A percentile compares a stretch with the other conserved stretches of the same genome.
phyloP scores from a whole-genome alignment of 2,113 vertebrate genomes.

The Pelusios castaneus region DNA sequence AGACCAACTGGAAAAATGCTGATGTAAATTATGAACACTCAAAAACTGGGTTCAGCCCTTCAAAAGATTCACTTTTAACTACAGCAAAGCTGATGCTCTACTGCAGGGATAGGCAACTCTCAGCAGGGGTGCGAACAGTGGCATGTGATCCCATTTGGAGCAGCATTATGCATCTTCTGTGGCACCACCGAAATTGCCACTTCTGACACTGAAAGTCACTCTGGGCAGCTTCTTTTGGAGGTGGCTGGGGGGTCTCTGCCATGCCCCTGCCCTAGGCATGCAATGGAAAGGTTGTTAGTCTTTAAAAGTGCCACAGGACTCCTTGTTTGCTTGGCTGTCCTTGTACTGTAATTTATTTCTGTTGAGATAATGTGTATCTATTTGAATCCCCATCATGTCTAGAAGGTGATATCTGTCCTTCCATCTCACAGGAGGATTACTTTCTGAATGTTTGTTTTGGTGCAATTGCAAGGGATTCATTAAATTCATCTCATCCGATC shows the following conservation, averaged over 20 bases:
- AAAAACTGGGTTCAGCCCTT: background rate
- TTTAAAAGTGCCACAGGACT: no score
- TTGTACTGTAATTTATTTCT: background rate
- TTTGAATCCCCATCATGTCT: background rate
- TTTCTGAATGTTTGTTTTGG: constrained; percentile 48
- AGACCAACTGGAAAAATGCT: background rate
- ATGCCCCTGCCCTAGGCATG: no score
- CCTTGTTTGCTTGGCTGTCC: no score
- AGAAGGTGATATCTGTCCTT: background rate
- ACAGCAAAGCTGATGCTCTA: background rate
- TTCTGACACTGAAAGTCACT: no score
- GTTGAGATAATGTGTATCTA: background rate
- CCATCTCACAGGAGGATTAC: constrained; percentile 19
- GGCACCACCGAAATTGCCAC: no score
- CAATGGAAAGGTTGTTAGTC: background rate
- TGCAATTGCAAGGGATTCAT: constrained; percentile 44
- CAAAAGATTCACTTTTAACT: background rate
- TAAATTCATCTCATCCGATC: constrained; percentile 52
- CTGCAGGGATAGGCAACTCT: no score
- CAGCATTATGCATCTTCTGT: no score
- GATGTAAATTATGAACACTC: background rate
- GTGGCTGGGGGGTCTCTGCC: no score
- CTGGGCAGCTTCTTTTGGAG: no score
- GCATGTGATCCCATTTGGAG: no score
- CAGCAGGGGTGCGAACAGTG: no score